These are phyloP conservation scores for Dysidea cf. avara DNA, from an alignment of 37 sponge, comb jelly and placozoan genomes.

Conservation along the genomic window DNA sequence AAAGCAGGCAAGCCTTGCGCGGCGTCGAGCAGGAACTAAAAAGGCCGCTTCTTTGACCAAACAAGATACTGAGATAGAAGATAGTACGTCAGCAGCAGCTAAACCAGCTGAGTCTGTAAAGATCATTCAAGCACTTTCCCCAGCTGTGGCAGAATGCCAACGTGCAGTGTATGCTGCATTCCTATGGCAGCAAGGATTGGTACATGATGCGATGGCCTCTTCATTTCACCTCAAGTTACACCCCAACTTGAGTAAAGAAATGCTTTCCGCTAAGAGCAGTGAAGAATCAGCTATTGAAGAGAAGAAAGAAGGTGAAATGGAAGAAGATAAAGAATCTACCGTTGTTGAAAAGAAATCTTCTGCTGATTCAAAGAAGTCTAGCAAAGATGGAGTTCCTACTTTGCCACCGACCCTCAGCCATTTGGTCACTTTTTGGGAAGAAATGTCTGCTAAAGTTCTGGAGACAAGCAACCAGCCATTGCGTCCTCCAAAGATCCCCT, in stretches of 20 bases:
- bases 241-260: constrained; percentile 66
- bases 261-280: neutral
- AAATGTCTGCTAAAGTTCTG: constrained; percentile 60
- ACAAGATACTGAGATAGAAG: too few relatives aligned
- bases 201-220: constrained; percentile 90
- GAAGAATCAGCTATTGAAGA: constrained; percentile 14
- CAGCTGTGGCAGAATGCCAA: constrained; percentile 88
- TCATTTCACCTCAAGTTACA: constrained; percentile 90
- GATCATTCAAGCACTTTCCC: constrained; percentile 71
- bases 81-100: neutral
- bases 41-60: too few relatives aligned
- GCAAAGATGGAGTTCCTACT: neutral
- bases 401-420: constrained; percentile 78
- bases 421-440: constrained; percentile 83
- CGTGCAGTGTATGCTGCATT: constrained; percentile 92
- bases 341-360: neutral
- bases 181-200: constrained; percentile 93
- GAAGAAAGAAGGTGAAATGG: neutral
- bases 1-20: neutral
- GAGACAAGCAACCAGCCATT: constrained; percentile 38
- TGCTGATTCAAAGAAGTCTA: neutral
- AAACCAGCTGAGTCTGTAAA: neutral
- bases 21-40: too few relatives aligned
- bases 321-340: neutral
- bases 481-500: constrained; percentile 47